These are phyloP conservation scores for Nestor notabilis DNA, from an alignment of 2,113 vertebrate genomes.

Conservation along the genomic window DNA sequence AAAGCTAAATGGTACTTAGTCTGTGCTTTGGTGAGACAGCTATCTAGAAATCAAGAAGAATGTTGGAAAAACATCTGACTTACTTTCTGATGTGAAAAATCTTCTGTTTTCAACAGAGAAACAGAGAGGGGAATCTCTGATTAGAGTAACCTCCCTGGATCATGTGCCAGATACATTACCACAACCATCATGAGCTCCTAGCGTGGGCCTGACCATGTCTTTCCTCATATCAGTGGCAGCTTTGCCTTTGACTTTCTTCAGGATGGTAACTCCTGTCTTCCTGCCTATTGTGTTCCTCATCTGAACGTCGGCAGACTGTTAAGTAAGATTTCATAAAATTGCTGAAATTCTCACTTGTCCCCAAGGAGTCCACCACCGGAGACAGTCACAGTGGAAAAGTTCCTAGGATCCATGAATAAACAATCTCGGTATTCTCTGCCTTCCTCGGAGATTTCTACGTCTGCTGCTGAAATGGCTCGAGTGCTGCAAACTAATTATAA, in stretches of 20 bases:
- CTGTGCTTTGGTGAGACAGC: neutral
- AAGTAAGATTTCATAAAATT: conserved; percentile 7
- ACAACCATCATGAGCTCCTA: neutral
- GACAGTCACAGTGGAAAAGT: neutral
- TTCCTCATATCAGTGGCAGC: neutral
- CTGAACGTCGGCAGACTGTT: neutral
- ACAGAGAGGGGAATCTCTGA: neutral
- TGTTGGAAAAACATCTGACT: neutral
- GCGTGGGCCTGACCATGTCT: neutral
- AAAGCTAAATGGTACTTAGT: neutral
- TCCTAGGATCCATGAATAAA: neutral
- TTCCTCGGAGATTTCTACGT: neutral
- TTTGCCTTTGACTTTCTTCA: neutral
- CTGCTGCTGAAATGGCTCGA: neutral
- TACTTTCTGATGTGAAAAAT: neutral
- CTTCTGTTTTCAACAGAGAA: neutral
- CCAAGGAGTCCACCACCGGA: neutral
- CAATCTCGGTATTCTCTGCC: neutral
- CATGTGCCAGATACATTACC: rapidly evolving
- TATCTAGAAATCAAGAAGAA: neutral
- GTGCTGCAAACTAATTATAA: conserved; percentile 19
- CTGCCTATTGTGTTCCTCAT: neutral
- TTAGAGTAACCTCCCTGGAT: rapidly evolving
- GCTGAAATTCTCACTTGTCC: neutral
- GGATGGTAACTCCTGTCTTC: neutral